phyloP scores from a whole-genome alignment of 2,113 vertebrate species.

The Dromiciops gliroides region DNA sequence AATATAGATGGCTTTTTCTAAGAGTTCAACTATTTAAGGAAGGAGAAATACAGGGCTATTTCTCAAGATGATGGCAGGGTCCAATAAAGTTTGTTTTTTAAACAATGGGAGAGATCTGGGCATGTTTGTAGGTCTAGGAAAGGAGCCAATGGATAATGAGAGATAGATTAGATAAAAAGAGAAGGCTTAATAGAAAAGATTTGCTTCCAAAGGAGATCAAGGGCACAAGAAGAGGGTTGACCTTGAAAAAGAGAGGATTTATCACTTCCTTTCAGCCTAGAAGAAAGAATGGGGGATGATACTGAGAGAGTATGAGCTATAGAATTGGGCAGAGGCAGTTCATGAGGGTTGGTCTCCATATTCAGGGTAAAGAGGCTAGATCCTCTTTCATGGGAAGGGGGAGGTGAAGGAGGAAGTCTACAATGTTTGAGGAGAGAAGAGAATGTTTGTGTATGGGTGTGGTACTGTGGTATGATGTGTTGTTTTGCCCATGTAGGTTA shows the following conservation, averaged over 20 bases:
- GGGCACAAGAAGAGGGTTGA: not conserved
- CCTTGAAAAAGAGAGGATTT: not conserved
- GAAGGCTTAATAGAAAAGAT: not conserved
- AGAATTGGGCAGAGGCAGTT: not conserved
- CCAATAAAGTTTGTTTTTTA: not conserved
- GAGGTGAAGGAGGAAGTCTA: not conserved
- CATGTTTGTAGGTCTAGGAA: not conserved
- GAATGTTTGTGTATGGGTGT: not conserved
- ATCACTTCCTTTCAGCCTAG: not conserved
- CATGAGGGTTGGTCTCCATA: not conserved
- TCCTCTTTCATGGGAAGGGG: not conserved
- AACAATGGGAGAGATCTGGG: not conserved
- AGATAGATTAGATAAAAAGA: not conserved
- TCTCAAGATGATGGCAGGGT: not conserved
- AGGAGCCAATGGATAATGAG: not conserved
- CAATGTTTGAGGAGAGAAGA: not conserved
- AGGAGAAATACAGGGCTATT: not conserved
- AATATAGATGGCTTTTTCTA: not conserved
- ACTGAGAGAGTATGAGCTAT: not conserved
- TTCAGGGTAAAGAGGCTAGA: not conserved
- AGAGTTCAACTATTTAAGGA: not conserved
- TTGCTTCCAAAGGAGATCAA: not conserved
- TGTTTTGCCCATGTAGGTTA: not conserved
- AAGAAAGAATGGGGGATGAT: not conserved
- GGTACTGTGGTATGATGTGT: not conserved